Evolutionary conservation across 2,113 vertebrate genomes (phyloP).

Genomic region (Synodontis membranacea): DNA sequence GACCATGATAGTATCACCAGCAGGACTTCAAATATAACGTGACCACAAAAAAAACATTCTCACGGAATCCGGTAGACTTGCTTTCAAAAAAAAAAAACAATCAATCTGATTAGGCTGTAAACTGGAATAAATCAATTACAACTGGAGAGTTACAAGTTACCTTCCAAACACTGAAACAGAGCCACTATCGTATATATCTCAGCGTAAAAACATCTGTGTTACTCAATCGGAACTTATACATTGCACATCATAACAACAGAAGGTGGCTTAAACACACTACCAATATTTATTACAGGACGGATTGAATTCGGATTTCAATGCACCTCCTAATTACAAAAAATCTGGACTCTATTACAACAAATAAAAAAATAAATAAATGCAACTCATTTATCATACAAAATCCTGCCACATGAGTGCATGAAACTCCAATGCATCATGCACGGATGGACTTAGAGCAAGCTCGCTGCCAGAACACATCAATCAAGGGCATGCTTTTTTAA

Average conservation of each 20-base stretch:
- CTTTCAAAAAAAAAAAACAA: not conserved
- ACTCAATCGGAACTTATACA: not conserved
- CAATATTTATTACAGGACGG: not conserved
- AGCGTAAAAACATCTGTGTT: not conserved
- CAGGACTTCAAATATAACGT: not conserved
- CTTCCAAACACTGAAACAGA: not conserved
- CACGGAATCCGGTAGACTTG: not conserved
- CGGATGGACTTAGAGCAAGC: not conserved
- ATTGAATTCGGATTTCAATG: not conserved
- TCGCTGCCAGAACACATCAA: conserved; percentile 7
- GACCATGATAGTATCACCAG: not conserved
- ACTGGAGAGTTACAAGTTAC: not conserved
- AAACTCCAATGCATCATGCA: not conserved
- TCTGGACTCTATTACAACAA: not conserved
- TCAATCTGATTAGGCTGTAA: not conserved
- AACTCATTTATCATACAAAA: conserved; percentile 1
- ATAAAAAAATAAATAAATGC: not conserved
- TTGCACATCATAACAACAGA: not conserved
- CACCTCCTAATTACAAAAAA: not conserved
- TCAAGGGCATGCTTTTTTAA: not conserved
- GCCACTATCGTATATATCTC: not conserved
- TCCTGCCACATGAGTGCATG: not conserved
- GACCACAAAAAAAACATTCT: not conserved
- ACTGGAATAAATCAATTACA: not conserved
- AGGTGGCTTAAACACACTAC: not conserved